Conservation (phyloP, 1,140 invertebrate genomes). For the Drosophila sproati region DNA sequence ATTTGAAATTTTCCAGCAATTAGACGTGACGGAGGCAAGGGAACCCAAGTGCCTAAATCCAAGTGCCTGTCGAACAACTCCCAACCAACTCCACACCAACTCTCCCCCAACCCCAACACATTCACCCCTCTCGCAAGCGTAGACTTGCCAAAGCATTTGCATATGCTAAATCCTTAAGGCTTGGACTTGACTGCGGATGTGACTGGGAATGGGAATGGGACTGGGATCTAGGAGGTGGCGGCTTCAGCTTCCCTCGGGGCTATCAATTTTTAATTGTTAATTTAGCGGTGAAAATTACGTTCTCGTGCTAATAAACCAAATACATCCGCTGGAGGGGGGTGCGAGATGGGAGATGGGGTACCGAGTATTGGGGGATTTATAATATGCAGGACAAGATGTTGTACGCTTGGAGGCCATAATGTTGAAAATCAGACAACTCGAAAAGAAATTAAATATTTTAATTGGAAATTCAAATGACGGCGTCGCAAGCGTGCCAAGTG, state of each 20-base stretch:
- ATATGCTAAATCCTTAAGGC: slow-evolving; percentile 28
- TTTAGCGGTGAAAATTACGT: slow-evolving; percentile 77
- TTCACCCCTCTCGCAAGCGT: background rate
- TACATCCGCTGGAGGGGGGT: background rate
- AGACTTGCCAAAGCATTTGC: slow-evolving; percentile 32
- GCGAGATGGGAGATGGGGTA: too few species aligned
- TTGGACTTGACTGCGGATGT: background rate
- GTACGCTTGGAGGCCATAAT: slow-evolving; percentile 14
- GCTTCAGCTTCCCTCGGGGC: slow-evolving; percentile 50
- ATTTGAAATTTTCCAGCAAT: slow-evolving; percentile 64
- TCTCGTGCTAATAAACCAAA: slow-evolving; percentile 47
- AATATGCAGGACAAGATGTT: slow-evolving; percentile 29
- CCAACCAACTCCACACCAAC: background rate
- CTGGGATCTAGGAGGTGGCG: slow-evolving; percentile 22
- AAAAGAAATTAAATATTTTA: slow-evolving; percentile 83
- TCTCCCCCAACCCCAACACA: background rate
- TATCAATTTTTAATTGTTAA: slow-evolving; percentile 84
- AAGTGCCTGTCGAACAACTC: slow-evolving; percentile 3
- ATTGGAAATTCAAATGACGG: slow-evolving; percentile 81
- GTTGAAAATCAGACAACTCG: slow-evolving; percentile 68
- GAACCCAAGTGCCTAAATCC: slow-evolving; percentile 36
- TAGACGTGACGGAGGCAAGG: slow-evolving; percentile 46
- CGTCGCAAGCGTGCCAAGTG: slow-evolving; percentile 44
- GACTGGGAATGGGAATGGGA: background rate
- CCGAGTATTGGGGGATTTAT: background rate